These are phyloP conservation scores for Drosophila testacea DNA, from an alignment of 2,888 invertebrate genomes.

Conservation along the genomic window DNA sequence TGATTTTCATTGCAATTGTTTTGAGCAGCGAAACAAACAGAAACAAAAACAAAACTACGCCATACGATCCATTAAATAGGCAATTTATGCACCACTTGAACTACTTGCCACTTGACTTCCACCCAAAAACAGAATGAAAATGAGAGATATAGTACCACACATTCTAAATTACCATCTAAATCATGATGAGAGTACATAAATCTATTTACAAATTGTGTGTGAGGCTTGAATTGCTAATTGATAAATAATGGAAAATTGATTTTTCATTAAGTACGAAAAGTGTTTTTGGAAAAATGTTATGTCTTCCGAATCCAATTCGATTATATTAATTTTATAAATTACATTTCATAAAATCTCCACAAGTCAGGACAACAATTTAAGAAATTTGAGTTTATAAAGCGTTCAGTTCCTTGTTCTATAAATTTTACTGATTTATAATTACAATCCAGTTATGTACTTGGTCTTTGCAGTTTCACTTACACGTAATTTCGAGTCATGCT, in stretches of 20 bases:
- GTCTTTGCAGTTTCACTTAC: background rate
- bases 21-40: conserved; percentile 14
- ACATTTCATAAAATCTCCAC: too few species aligned
- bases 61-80: conserved; percentile 19
- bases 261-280: conserved; percentile 4
- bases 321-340: too few species aligned
- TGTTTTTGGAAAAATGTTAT: background rate
- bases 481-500: background rate
- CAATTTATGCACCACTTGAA: conserved; percentile 30
- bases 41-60: conserved; percentile 13
- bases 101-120: conserved; percentile 20
- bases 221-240: conserved; percentile 21
- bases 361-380: background rate
- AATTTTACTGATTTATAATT: background rate
- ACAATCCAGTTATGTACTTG: background rate
- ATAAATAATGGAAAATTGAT: conserved; percentile 21
- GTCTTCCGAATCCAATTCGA: too few species aligned
- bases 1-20: conserved; percentile 47
- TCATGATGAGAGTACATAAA: conserved; percentile 21
- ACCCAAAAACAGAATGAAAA: background rate
- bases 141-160: background rate
- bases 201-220: conserved; percentile 14
- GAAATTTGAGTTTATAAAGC: background rate
- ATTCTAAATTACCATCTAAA: conserved; percentile 13
- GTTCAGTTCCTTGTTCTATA: background rate